These are phyloP conservation scores for Rhinoderma darwinii DNA, from an alignment of 2,113 vertebrate species.

Conservation along the genomic window DNA sequence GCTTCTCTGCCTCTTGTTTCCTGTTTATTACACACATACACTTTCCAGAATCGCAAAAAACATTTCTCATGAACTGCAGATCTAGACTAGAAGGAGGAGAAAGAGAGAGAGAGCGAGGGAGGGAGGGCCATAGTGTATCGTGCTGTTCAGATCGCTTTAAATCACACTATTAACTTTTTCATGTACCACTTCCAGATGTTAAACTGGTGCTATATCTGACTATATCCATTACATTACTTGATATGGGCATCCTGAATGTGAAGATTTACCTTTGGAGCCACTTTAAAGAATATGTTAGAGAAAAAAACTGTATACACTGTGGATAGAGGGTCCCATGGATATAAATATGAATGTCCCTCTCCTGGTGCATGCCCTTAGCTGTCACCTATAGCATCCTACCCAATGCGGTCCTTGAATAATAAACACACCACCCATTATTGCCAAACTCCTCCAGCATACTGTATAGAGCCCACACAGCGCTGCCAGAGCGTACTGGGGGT, in stretches of 20 bases:
- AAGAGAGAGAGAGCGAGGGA: neutral
- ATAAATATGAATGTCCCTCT: too few species aligned
- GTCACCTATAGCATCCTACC: too few species aligned
- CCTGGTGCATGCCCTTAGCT: too few species aligned
- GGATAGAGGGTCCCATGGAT: too few species aligned
- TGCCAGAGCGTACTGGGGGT: too few species aligned
- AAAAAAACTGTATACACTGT: too few species aligned
- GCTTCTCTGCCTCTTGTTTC: conserved; percentile 36
- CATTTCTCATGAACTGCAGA: conserved; percentile 46
- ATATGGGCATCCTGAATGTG: neutral
- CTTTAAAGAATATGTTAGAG: neutral
- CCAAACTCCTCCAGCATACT: neutral
- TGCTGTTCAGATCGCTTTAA: neutral
- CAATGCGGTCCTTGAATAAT: neutral
- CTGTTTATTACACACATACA: conserved; percentile 43
- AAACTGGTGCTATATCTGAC: neutral
- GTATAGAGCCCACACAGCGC: too few species aligned
- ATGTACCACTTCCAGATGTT: neutral
- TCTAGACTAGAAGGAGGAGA: neutral
- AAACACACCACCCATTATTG: neutral
- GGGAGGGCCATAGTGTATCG: neutral
- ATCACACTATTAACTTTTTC: conserved; percentile 4
- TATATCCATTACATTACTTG: neutral
- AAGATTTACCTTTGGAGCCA: neutral
- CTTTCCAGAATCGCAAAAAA: conserved; percentile 46